Percentiles rank a stretch among this genome's conserved stretches.
These are phyloP conservation scores for Syrphus vitripennis DNA, from an alignment of 2,888 invertebrate species.

Conservation along the genomic window DNA sequence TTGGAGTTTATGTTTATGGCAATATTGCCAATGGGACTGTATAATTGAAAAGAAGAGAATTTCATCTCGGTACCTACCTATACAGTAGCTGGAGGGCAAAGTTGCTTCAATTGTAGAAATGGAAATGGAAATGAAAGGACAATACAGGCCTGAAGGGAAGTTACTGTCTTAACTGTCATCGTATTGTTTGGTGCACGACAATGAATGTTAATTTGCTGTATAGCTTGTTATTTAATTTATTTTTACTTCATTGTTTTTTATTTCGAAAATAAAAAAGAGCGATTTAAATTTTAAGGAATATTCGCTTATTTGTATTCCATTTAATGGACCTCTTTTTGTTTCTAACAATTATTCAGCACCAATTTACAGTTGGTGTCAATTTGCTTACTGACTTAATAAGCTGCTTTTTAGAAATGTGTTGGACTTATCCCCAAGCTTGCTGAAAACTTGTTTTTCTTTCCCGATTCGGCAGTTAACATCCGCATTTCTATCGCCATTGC, in stretches of 20 bases:
- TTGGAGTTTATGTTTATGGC: conserved; percentile 12
- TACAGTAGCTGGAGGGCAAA: conserved; percentile 51
- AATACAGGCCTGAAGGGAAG: not conserved
- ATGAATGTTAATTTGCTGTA: not conserved
- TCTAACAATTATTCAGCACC: no score
- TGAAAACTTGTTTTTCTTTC: no score
- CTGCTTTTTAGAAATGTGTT: no score
- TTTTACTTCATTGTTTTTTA: not conserved
- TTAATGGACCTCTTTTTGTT: no score
- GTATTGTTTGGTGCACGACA: not conserved
- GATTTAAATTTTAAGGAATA: no score
- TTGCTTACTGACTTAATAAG: no score
- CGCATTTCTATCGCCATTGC: no score
- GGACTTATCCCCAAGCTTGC: no score
- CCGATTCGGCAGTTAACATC: no score
- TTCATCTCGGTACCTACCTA: not conserved
- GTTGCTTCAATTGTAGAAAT: not conserved
- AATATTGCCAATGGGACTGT: conserved; percentile 45
- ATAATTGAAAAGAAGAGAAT: conserved; percentile 46
- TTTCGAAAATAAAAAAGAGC: not conserved
- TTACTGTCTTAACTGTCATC: conserved; percentile 11
- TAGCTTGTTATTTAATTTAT: not conserved
- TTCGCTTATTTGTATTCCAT: no score
- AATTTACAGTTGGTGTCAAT: no score
- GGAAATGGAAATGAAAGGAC: conserved; percentile 12